Base-by-base conservation (phyloP, 2,888 invertebrate genomes). In the Nasonovia ribisnigri region DNA sequence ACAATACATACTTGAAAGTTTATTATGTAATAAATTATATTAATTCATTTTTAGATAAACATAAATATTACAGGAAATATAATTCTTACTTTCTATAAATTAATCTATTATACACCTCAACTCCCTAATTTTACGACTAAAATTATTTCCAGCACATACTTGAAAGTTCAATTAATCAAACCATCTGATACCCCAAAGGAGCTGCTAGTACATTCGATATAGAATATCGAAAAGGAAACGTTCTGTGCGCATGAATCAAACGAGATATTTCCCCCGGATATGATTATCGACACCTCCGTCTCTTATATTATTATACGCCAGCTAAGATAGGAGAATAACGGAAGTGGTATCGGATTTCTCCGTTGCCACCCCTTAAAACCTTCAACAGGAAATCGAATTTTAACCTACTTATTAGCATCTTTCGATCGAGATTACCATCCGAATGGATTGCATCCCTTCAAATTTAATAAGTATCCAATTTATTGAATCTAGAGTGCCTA, bases 301-400 rank as follows among this genome's bases (percentile, higher is more conserved):
- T 77, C 51, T 26, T 48, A 77, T 67, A 90, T 36, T 51, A 88
- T 54, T 67, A 67, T 67, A 51, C 43, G n/a, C n/a, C 24, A 26
- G 29, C 88, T 1, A 24, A 29, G 89, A 43, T 6, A 24, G 26
- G 54, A 51, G 42, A 43, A 91, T n/a, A 84, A 54, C 54, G 42
- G 26, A 43, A 84, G 84, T 84, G 43, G 51, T 86, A 86, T 57
- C 84, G 54, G 84, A 84, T 91, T 91, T 57, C 84, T 60, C 54
- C 26, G 36, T 91, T 86, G 10, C 42, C 43, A 24, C 60, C 16
- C 54, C 91, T n/a, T 54, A 54, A 60, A 54, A 24, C 24, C 60
- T 86, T 43, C 46, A 48, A 92, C 57, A 67, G 88, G 92, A 92
- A 92, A 92, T 92, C 77, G 60, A 88, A 92, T 92, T 92, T 92